phyloP scores from a whole-genome alignment of 1,140 invertebrate genomes.

The Diprion similis region DNA sequence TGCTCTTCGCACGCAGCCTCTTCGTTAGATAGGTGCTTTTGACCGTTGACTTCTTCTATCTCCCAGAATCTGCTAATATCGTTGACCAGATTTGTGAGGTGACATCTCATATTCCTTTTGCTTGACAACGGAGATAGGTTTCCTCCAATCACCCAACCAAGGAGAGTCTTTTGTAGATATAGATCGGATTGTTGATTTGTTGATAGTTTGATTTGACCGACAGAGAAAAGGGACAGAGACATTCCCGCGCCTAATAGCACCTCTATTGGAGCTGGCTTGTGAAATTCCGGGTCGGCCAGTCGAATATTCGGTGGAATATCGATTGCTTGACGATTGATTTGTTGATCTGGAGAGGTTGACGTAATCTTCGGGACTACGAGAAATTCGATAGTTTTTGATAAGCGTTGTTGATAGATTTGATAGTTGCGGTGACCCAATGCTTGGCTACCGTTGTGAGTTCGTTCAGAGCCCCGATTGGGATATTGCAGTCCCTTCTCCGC shows the following conservation, averaged over 20 bases:
- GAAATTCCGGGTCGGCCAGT: constrained; percentile 26
- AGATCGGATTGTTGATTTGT: constrained; percentile 1
- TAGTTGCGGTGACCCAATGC: background rate
- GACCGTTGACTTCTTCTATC: constrained; percentile 20
- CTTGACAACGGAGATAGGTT: background rate
- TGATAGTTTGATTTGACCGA: constrained; percentile 24
- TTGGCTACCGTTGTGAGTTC: too few relatives aligned
- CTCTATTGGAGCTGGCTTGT: constrained; percentile 21
- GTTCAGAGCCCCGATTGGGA: too few relatives aligned
- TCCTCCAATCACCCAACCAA: constrained; percentile 27
- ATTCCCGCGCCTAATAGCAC: background rate
- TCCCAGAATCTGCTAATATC: constrained; percentile 25
- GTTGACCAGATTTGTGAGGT: background rate
- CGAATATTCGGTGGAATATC: constrained; percentile 17
- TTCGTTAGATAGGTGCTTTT: constrained; percentile 17
- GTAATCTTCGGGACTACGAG: constrained; percentile 20
- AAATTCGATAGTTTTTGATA: constrained; percentile 14
- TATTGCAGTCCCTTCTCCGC: background rate
- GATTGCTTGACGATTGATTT: background rate
- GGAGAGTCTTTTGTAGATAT: constrained; percentile 19
- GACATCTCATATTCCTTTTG: background rate
- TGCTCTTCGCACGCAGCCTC: constrained; percentile 27
- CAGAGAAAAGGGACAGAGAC: constrained; percentile 17
- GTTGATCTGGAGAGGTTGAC: background rate
- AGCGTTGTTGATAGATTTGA: background rate